phyloP scores from a whole-genome alignment of 2,113 vertebrate genomes.

The Probosciger aterrimus region DNA sequence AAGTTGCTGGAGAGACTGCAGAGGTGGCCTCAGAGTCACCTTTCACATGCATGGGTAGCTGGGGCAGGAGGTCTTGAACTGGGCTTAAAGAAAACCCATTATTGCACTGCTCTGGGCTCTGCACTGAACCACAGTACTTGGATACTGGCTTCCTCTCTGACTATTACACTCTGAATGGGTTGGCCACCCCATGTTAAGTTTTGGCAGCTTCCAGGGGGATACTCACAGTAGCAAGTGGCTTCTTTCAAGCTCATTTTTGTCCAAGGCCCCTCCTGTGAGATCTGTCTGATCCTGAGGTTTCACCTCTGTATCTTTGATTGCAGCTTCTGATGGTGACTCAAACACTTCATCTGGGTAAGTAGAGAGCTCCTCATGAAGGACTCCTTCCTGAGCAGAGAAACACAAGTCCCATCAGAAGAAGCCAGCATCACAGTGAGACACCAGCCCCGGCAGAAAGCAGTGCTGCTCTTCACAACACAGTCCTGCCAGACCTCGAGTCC shows the following conservation, averaged over 20 bases:
- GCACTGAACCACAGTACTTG: not conserved
- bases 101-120: not conserved
- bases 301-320: conserved; percentile 84
- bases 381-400: conserved; percentile 82
- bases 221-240: conserved; percentile 96
- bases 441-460: not conserved
- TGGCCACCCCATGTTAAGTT: not conserved
- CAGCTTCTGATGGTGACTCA: conserved; percentile 89
- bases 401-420: conserved; percentile 4
- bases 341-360: conserved; percentile 93
- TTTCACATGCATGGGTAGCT: not conserved
- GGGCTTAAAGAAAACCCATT: not conserved
- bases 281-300: conserved; percentile 80
- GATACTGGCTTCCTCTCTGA: not conserved
- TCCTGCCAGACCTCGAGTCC: not conserved
- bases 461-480: not conserved
- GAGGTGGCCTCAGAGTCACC: not conserved
- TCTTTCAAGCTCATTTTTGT: conserved; percentile 90
- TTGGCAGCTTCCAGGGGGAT: not conserved
- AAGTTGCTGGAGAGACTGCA: not conserved
- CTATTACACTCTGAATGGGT: not conserved
- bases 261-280: conserved; percentile 91
- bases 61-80: not conserved
- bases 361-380: conserved; percentile 92
- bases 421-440: not conserved